These are phyloP conservation scores for Drosophila lini DNA, from an alignment of 1,140 invertebrate genomes.

Conservation along the genomic window DNA sequence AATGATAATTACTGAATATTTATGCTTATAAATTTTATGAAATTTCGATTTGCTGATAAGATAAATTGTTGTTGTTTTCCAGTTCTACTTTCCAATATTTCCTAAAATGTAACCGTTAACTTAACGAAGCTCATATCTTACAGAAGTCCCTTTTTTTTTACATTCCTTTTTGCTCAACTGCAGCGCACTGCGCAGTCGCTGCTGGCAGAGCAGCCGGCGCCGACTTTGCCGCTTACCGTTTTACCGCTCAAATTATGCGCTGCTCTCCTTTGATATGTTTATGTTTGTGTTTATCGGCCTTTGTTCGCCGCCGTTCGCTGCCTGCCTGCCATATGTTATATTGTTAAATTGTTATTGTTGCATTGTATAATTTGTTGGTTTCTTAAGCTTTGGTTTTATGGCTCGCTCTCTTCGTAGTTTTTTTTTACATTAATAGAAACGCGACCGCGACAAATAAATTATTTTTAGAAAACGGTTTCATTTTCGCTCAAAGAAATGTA, in stretches of 20 bases:
- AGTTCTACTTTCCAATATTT: neutral
- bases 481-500: conserved; percentile 41
- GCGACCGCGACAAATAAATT: conserved; percentile 53
- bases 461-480: conserved; percentile 79
- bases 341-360: conserved; percentile 30
- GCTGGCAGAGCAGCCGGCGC: conserved; percentile 6
- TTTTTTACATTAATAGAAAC: conserved; percentile 49
- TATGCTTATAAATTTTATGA: neutral
- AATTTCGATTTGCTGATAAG: neutral
- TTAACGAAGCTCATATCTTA: neutral
- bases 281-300: conserved; percentile 44
- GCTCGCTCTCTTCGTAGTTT: conserved; percentile 19
- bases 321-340: conserved; percentile 20
- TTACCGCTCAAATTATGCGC: conserved; percentile 66
- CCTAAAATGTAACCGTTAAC: no score
- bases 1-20: neutral
- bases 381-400: conserved; percentile 6
- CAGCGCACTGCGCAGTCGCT: conserved; percentile 17
- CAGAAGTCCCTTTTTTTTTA: neutral
- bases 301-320: conserved; percentile 12
- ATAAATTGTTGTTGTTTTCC: neutral
- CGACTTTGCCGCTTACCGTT: conserved; percentile 20
- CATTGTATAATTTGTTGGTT: conserved; percentile 19
- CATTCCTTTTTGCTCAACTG: neutral
- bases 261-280: conserved; percentile 45